Evolutionary conservation across 2,888 invertebrate genomes (phyloP).

Genomic region (Ditula angustiorana): DNA sequence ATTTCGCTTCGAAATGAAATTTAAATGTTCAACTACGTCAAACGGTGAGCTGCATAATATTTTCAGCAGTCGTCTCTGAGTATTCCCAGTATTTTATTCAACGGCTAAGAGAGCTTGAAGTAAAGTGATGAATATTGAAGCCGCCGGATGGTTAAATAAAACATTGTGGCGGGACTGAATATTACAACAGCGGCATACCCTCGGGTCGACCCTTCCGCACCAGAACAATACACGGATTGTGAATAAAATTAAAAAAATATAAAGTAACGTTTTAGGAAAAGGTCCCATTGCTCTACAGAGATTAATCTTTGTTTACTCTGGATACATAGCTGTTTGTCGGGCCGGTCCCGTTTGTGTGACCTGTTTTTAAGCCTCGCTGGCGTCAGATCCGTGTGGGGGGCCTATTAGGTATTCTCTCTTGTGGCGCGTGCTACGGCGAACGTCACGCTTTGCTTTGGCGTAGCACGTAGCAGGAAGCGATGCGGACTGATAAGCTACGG

Average conservation of each 20-base stretch:
- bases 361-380: conserved; percentile 14
- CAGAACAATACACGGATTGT: conserved; percentile 66
- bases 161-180: conserved; percentile 67
- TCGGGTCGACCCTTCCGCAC: conserved; percentile 55
- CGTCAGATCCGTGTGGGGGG: background rate
- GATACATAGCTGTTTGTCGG: conserved; percentile 7
- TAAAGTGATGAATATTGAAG: conserved; percentile 70
- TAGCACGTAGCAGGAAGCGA: conserved; percentile 23
- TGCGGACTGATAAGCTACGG: conserved; percentile 5
- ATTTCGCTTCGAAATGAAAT: background rate
- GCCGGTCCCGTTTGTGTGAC: conserved; percentile 10
- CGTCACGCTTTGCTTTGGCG: conserved; percentile 7
- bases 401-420: conserved; percentile 24
- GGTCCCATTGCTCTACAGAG: conserved; percentile 50
- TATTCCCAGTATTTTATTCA: conserved; percentile 58
- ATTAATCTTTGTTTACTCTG: conserved; percentile 46
- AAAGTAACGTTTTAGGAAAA: conserved; percentile 57
- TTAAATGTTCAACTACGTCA: background rate
- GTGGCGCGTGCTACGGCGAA: conserved; percentile 2
- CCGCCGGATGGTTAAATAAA: conserved; percentile 67
- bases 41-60: conserved; percentile 24
- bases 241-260: conserved; percentile 72
- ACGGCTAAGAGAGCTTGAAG: conserved; percentile 55
- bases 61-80: conserved; percentile 25
- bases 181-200: conserved; percentile 60